These are phyloP conservation scores for Microtus ochrogaster DNA, from an alignment of 2,113 vertebrate genomes.

Conservation along the genomic window DNA sequence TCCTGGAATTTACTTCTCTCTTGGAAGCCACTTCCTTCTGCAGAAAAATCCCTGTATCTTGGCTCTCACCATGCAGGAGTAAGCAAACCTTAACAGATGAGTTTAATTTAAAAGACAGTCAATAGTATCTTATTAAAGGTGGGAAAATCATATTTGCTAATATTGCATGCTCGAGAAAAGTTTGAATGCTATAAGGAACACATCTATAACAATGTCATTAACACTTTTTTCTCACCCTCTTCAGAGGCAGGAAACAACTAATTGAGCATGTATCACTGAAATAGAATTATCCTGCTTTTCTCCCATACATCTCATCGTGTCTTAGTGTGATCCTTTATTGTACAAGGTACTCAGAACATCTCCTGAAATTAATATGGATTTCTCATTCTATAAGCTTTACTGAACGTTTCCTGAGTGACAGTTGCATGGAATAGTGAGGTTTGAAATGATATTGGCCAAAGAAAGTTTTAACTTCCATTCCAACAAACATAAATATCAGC, in stretches of 20 bases:
- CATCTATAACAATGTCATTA: not conserved
- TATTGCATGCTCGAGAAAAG: slow-evolving; percentile 8
- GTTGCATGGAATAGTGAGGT: not conserved
- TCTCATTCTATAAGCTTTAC: slow-evolving; percentile 14
- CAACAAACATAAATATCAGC: not conserved
- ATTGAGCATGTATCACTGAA: not conserved
- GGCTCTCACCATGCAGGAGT: slow-evolving; percentile 42
- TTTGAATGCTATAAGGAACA: not conserved
- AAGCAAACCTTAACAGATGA: slow-evolving; percentile 54
- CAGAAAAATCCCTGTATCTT: slow-evolving; percentile 53
- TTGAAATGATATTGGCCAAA: not conserved
- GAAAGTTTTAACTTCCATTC: not conserved
- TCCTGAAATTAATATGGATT: not conserved
- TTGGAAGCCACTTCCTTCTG: slow-evolving; percentile 34
- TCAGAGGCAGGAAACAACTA: not conserved
- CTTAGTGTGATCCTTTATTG: not conserved
- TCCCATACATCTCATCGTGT: not conserved
- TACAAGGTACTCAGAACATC: not conserved
- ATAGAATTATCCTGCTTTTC: not conserved
- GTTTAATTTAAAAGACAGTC: slow-evolving; percentile 31
- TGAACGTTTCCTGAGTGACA: not conserved
- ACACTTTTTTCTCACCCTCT: not conserved
- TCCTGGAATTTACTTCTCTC: slow-evolving; percentile 2
- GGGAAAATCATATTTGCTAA: not conserved
- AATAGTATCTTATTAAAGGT: slow-evolving; percentile 24